A percentile compares a stretch with the other conserved stretches of the same genome.
phyloP scores from a whole-genome alignment of 2,797 vertebrate species.

The Hemibagrus guttatus region DNA sequence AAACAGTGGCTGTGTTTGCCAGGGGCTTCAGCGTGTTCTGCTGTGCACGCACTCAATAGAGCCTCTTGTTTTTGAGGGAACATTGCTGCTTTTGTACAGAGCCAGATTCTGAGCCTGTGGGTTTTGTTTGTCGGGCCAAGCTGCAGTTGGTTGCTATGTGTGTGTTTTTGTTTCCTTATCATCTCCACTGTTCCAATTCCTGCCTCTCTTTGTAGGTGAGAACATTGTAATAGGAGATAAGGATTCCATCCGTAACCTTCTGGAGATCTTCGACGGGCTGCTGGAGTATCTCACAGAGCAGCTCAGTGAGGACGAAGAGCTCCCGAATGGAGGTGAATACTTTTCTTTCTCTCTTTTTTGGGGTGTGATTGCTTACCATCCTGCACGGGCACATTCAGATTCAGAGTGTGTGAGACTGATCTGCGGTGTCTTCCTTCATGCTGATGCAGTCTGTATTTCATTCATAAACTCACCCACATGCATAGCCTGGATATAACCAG shows the following conservation, averaged over 20 bases:
- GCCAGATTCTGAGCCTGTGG: constrained; percentile 6
- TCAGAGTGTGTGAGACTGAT: neutral
- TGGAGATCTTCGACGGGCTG: constrained; percentile 96
- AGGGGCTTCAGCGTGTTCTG: neutral
- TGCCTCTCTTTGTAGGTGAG: constrained; percentile 78
- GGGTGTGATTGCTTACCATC: neutral
- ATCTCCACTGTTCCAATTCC: neutral
- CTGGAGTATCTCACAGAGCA: constrained; percentile 93
- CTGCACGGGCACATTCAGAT: neutral
- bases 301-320: constrained; percentile 78
- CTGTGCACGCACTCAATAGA: constrained; percentile 29
- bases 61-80: constrained; percentile 39
- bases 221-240: constrained; percentile 88
- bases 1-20: neutral
- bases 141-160: neutral
- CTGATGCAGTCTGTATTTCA: constrained; percentile 38
- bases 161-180: neutral
- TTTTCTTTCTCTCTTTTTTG: neutral
- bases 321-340: constrained; percentile 75
- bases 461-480: constrained; percentile 30
- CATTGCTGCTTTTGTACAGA: constrained; percentile 32
- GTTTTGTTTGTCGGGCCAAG: neutral
- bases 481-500: constrained; percentile 46
- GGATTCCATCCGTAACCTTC: constrained; percentile 89
- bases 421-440: neutral